These are phyloP conservation scores for Diadumene lineata DNA, from an alignment of 92 coral and sea anemone species.

Conservation along the genomic window DNA sequence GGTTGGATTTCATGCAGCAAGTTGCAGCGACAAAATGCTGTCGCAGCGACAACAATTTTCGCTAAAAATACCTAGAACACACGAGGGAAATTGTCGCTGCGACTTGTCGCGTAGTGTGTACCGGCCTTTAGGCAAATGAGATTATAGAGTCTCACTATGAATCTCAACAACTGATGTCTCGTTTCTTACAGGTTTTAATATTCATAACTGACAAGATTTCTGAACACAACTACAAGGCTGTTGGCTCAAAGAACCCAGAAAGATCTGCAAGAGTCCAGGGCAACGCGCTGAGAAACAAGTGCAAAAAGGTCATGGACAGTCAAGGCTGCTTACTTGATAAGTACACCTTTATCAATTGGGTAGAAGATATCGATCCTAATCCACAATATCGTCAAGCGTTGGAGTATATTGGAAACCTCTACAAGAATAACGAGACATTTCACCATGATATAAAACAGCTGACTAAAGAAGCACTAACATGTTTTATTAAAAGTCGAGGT, in stretches of 20 bases:
- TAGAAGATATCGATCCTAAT: slow-evolving; percentile 64
- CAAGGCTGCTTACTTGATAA: slow-evolving; percentile 33
- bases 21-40: too few relatives aligned
- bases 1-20: too few relatives aligned
- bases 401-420: slow-evolving; percentile 45
- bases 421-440: slow-evolving; percentile 61
- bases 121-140: too few relatives aligned
- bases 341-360: slow-evolving; percentile 63
- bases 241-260: slow-evolving; percentile 79
- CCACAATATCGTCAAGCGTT: slow-evolving; percentile 54
- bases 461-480: slow-evolving; percentile 59
- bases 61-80: too few relatives aligned
- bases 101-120: too few relatives aligned
- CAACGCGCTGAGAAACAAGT: slow-evolving; percentile 69
- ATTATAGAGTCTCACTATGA: too few relatives aligned
- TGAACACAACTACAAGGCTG: slow-evolving; percentile 77
- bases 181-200: background rate
- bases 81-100: too few relatives aligned
- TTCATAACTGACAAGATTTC: background rate
- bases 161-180: background rate
- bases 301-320: slow-evolving; percentile 51
- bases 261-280: slow-evolving; percentile 63
- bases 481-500: slow-evolving; percentile 57
- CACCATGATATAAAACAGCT: slow-evolving; percentile 51
- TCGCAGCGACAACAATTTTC: too few relatives aligned